Evolutionary conservation across 2,113 vertebrate species (phyloP).

Genomic region (Clarias magur): DNA sequence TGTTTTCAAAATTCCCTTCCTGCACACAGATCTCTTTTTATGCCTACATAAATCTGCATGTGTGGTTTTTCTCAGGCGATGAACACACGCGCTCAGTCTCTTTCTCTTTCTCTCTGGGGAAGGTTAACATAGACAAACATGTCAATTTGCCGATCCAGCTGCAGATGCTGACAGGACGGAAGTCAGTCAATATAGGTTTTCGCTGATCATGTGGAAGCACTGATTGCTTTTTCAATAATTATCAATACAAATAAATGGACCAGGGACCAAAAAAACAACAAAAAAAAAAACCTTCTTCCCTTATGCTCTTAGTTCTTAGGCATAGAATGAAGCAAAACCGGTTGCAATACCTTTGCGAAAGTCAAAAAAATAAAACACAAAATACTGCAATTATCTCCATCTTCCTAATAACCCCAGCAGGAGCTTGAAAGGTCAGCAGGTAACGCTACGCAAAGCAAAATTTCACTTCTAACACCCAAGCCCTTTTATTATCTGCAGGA

Average conservation of each 20-base stretch:
- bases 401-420: constrained; percentile 7
- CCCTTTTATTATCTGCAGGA: neutral
- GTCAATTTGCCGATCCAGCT: constrained; percentile 25
- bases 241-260: constrained; percentile 1
- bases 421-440: constrained; percentile 7
- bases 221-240: constrained; percentile 23
- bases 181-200: constrained; percentile 23
- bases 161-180: constrained; percentile 22
- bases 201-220: constrained; percentile 21
- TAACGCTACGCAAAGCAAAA: constrained; percentile 13
- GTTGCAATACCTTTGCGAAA: neutral
- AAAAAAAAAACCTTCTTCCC: neutral
- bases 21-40: neutral
- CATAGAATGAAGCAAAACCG: neutral
- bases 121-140: neutral
- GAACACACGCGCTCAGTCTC: neutral
- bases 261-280: neutral
- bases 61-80: neutral
- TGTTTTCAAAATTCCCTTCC: neutral
- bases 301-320: neutral
- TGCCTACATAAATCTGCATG: neutral
- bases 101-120: neutral
- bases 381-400: neutral
- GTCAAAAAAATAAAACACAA: neutral
- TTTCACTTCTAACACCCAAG: constrained; percentile 6